Evolutionary conservation across 2,797 vertebrate genomes (phyloP).

Genomic region (Lithobates pipiens): DNA sequence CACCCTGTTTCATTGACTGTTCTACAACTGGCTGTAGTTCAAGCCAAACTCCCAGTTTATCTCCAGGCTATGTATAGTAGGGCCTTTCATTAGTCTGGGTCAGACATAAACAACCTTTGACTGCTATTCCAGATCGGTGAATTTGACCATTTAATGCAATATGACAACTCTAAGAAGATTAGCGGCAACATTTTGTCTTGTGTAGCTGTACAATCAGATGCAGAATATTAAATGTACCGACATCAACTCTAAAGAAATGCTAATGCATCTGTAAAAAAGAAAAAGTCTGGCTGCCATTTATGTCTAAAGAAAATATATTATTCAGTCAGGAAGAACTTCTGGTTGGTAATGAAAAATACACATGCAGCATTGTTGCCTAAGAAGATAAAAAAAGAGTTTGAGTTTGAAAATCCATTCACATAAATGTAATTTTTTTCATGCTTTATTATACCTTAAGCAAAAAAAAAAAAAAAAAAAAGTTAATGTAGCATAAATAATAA

Average conservation of each 20-base stretch:
- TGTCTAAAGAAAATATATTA: conserved; percentile 29
- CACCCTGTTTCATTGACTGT: conserved; percentile 50
- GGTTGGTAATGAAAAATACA: background rate
- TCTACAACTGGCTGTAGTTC: conserved; percentile 50
- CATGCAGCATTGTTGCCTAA: background rate
- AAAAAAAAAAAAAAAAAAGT: no score
- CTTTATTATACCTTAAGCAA: background rate
- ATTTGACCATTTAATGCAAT: conserved; percentile 57
- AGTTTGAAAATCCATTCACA: background rate
- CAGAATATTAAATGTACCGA: conserved; percentile 55
- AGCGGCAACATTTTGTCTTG: conserved; percentile 45
- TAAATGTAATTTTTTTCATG: background rate
- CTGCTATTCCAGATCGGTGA: conserved; percentile 60
- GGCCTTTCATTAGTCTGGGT: conserved; percentile 60
- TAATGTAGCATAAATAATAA: no score
- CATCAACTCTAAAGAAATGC: conserved; percentile 40
- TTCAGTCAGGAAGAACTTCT: background rate
- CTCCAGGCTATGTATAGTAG: conserved; percentile 55
- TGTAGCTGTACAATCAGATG: conserved; percentile 45
- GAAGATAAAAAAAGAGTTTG: background rate
- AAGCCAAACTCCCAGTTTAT: conserved; percentile 52
- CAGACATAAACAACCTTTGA: conserved; percentile 63
- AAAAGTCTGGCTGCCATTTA: conserved; percentile 23
- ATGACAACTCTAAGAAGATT: conserved; percentile 62
- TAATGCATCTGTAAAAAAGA: conserved; percentile 29